Conservation (phyloP, 53 echinoderm and acorn worm genomes). For the Astropecten irregularis region DNA sequence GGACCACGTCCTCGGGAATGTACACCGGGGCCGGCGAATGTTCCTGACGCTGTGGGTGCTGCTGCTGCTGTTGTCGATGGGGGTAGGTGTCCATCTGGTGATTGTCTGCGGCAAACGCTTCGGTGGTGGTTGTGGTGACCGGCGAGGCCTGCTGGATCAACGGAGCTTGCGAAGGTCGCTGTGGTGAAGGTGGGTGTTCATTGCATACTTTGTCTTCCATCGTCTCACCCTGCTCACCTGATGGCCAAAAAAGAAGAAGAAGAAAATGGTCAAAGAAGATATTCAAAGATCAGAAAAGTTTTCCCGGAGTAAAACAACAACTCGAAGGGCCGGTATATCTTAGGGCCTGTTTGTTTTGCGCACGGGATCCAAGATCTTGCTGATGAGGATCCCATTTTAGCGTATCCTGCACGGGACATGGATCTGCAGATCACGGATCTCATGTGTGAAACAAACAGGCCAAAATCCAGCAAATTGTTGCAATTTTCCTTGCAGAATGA, state of each 20-base stretch:
- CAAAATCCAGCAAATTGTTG: no score
- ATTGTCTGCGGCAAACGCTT: conserved; percentile 10
- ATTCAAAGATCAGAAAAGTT: background rate
- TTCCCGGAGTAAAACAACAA: background rate
- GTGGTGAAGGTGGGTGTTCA: conserved; percentile 20
- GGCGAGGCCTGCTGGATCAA: conserved; percentile 22
- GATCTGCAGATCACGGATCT: no score
- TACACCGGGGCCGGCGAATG: conserved; percentile 51
- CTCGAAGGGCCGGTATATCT: background rate
- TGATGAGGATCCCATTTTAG: no score
- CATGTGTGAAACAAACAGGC: no score
- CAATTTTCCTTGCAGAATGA: no score
- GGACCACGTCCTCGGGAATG: conserved; percentile 85
- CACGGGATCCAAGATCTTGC: no score
- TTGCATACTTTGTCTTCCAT: conserved; percentile 1
- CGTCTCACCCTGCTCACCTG: conserved; percentile 44
- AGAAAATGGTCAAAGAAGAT: no score
- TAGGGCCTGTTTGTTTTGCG: no score
- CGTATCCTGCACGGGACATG: no score
- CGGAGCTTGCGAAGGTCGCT: conserved; percentile 1
- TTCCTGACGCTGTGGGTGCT: background rate
- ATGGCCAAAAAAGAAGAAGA: background rate
- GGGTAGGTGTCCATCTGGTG: background rate
- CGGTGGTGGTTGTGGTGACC: conserved; percentile 10
- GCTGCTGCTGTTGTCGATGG: conserved; percentile 10